These are phyloP conservation scores for Brachyhypopomus gauderio DNA, from an alignment of 2,113 vertebrate genomes.

Conservation along the genomic window DNA sequence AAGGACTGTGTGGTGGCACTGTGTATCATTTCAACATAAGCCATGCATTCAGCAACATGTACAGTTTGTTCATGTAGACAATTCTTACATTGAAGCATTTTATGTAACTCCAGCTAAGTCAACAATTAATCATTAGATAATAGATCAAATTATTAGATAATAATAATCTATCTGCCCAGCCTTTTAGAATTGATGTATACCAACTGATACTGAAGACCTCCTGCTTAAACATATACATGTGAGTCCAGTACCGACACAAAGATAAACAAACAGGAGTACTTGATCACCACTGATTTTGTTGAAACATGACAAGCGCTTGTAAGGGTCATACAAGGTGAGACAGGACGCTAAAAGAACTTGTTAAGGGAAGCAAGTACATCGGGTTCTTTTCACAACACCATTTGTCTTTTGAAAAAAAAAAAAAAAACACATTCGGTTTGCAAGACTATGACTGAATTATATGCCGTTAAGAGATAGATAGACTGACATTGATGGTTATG, in stretches of 20 bases:
- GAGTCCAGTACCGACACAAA: background rate
- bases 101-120: too few relatives aligned
- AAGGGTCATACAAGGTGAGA: constrained; percentile 5
- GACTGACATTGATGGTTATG: background rate
- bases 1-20: constrained; percentile 12
- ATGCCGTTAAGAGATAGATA: too few relatives aligned
- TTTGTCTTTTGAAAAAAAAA: too few relatives aligned
- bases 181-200: background rate
- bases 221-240: background rate
- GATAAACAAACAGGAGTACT: constrained; percentile 14
- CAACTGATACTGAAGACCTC: too few relatives aligned
- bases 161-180: background rate
- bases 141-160: background rate
- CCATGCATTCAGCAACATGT: constrained; percentile 17
- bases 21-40: constrained; percentile 12
- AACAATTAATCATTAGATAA: too few relatives aligned
- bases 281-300: constrained; percentile 34
- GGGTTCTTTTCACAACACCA: background rate
- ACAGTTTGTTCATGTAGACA: background rate
- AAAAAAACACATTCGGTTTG: too few relatives aligned
- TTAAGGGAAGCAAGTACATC: background rate
- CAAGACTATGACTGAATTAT: too few relatives aligned
- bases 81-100: background rate
- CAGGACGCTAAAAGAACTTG: constrained; percentile 15
- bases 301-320: background rate